Conservation (phyloP, 2,797 vertebrate genomes). For the Micropoecilia bifurca region DNA sequence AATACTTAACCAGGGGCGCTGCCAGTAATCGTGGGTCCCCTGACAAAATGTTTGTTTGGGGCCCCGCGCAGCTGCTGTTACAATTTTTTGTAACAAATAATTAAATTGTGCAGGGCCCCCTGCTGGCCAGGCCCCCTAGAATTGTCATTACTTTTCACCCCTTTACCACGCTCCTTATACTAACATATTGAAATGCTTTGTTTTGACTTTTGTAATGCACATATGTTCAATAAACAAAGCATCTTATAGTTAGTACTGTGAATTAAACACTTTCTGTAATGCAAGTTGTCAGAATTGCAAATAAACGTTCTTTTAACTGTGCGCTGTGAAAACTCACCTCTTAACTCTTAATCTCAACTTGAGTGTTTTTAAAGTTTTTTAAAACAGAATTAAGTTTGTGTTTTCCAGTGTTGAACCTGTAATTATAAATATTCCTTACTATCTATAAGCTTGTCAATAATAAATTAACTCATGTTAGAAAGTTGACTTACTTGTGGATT, state of each 20-base stretch:
- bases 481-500: not conserved
- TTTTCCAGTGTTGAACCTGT: not conserved
- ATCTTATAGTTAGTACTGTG: not conserved
- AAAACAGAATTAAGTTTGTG: not conserved
- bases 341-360: not conserved
- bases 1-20: not conserved
- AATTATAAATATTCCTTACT: not conserved
- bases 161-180: no score
- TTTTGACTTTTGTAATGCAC: not conserved
- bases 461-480: not conserved
- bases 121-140: no score
- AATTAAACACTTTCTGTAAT: not conserved
- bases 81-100: no score
- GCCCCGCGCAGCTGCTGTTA: no score
- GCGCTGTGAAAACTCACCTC: not conserved
- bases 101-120: no score
- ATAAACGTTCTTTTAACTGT: not conserved
- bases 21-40: no score
- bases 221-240: not conserved
- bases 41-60: no score
- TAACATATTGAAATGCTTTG: not conserved
- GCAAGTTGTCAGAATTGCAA: not conserved
- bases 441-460: not conserved
- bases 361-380: not conserved
- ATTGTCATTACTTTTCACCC: no score